phyloP scores from a whole-genome alignment of 2,113 vertebrate genomes.

The Phaethornis superciliosus region DNA sequence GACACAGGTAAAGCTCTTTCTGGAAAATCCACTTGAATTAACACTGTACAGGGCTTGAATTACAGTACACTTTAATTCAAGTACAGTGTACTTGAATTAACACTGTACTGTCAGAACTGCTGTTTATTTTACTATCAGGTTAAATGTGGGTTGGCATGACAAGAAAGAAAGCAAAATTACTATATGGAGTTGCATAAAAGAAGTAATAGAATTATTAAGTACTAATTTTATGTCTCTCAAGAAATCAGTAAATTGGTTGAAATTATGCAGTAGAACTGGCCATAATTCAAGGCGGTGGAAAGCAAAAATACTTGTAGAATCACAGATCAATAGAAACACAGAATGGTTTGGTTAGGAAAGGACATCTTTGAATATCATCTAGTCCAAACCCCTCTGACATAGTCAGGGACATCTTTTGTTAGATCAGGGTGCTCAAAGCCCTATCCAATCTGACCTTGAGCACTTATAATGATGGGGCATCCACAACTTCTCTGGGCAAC shows the following conservation, averaged over 20 bases:
- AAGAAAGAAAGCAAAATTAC: not conserved
- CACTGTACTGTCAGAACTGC: not conserved
- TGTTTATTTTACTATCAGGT: not conserved
- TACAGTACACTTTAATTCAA: no score
- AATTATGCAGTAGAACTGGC: not conserved
- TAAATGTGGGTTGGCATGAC: not conserved
- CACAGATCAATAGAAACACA: no score
- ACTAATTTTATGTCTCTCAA: not conserved
- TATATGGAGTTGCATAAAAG: not conserved
- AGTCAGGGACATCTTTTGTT: no score
- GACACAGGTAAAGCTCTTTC: not conserved
- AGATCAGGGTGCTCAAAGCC: no score
- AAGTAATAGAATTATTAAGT: not conserved
- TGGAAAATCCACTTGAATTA: not conserved
- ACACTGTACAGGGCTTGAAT: not conserved
- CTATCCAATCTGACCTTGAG: no score
- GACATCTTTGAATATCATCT: no score
- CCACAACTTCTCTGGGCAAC: no score
- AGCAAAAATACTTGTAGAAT: not conserved
- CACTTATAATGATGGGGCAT: no score
- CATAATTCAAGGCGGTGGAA: not conserved
- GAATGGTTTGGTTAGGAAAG: no score
- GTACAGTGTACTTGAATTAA: not conserved
- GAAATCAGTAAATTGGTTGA: not conserved
- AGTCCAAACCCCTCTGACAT: no score